Percentiles rank a stretch among this genome's conserved stretches.
Conservation (phyloP, 2,888 invertebrate species). For the Brachyptera risi region DNA sequence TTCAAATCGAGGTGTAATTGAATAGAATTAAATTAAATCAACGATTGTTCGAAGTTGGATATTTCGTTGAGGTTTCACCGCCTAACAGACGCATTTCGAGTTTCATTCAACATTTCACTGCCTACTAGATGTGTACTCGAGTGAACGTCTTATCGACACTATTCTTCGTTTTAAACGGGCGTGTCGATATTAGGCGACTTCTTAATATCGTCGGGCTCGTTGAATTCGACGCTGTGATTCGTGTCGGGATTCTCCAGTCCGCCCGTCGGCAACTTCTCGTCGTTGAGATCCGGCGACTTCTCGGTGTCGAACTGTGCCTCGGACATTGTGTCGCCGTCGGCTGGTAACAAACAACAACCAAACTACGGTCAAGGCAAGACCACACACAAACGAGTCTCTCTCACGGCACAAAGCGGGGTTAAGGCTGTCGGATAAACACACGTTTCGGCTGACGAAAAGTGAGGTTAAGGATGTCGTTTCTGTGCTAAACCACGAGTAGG, state of each 20-base stretch:
- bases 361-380: slow-evolving; percentile 17
- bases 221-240: slow-evolving; percentile 53
- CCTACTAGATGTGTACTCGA: too few relatives aligned
- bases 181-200: slow-evolving; percentile 52
- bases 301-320: slow-evolving; percentile 32
- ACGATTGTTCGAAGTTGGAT: too few relatives aligned
- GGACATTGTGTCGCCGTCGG: slow-evolving; percentile 28
- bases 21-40: too few relatives aligned
- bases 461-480: too few relatives aligned
- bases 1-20: too few relatives aligned
- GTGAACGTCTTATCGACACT: too few relatives aligned
- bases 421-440: neutral
- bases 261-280: slow-evolving; percentile 37
- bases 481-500: too few relatives aligned
- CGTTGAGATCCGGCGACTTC: slow-evolving; percentile 17
- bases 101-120: too few relatives aligned
- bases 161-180: slow-evolving; percentile 56
- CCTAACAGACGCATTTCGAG: too few relatives aligned
- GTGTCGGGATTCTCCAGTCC: slow-evolving; percentile 43
- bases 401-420: neutral
- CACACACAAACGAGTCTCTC: neutral
- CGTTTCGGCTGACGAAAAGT: too few relatives aligned
- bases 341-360: slow-evolving; percentile 15
- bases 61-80: too few relatives aligned
- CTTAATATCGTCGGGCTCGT: slow-evolving; percentile 55